Evolutionary conservation across 1,140 invertebrate genomes (phyloP).

Genomic region (Drosophila punjabiensis): DNA sequence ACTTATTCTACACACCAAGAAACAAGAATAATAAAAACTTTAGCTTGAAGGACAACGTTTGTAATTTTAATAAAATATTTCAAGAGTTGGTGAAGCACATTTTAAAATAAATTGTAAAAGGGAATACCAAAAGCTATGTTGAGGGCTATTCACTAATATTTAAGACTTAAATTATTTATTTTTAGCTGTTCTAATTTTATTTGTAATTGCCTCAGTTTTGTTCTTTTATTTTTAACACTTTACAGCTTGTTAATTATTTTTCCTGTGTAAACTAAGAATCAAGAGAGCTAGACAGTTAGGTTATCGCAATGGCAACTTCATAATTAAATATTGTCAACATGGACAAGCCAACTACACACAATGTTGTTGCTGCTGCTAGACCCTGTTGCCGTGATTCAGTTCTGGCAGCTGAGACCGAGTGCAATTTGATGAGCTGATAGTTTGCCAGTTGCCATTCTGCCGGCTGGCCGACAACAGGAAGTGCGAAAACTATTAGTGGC

Average conservation of each 20-base stretch:
- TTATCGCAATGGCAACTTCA: slow-evolving; percentile 47
- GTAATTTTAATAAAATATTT: neutral
- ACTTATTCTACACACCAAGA: slow-evolving; percentile 4
- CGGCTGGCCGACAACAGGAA: slow-evolving; percentile 66
- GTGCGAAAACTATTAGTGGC: slow-evolving; percentile 83
- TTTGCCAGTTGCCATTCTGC: slow-evolving; percentile 23
- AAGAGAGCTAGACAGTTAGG: slow-evolving; percentile 47
- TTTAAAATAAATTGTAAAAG: neutral
- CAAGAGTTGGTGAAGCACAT: too few relatives aligned
- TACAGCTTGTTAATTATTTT: slow-evolving; percentile 35
- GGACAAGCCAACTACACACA: slow-evolving; percentile 2
- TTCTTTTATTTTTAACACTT: too few relatives aligned
- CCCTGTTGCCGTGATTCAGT: slow-evolving; percentile 3
- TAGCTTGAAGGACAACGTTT: too few relatives aligned
- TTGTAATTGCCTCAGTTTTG: neutral
- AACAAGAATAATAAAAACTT: slow-evolving; percentile 4
- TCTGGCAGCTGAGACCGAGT: slow-evolving; percentile 29
- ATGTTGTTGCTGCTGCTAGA: slow-evolving; percentile 17
- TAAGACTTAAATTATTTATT: too few relatives aligned
- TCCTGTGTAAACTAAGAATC: neutral
- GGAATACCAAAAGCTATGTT: too few relatives aligned
- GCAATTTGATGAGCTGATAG: slow-evolving; percentile 61
- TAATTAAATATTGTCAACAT: slow-evolving; percentile 82
- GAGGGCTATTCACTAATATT: neutral
- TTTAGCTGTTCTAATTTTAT: too few relatives aligned